Conservation (phyloP, 2,113 vertebrate species). For the Poecilia latipinna region DNA sequence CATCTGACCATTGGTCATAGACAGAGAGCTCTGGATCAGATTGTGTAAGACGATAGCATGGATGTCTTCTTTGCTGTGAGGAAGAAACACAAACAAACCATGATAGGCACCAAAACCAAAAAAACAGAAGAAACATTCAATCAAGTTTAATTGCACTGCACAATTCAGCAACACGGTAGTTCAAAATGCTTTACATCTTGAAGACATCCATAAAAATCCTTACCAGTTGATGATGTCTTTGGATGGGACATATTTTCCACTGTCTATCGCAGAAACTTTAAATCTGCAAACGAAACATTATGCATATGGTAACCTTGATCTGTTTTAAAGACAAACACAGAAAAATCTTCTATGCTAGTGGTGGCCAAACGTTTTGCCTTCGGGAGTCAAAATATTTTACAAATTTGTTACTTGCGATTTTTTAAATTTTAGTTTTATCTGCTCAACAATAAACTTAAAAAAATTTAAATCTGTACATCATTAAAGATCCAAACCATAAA, state of each 20-base stretch:
- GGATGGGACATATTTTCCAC: slow-evolving; percentile 49
- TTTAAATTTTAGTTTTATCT: too few relatives aligned
- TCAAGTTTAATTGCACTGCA: too few relatives aligned
- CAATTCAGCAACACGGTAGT: too few relatives aligned
- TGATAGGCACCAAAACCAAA: neutral
- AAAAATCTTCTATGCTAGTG: slow-evolving; percentile 1
- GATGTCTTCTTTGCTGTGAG: slow-evolving; percentile 86
- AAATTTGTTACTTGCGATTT: too few relatives aligned
- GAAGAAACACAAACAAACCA: slow-evolving; percentile 26
- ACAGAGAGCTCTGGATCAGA: slow-evolving; percentile 93
- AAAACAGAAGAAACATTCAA: neutral
- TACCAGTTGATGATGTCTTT: slow-evolving; percentile 70
- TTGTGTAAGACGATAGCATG: slow-evolving; percentile 91
- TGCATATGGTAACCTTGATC: neutral
- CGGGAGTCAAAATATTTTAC: too few relatives aligned
- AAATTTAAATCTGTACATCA: too few relatives aligned
- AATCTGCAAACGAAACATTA: slow-evolving; percentile 77
- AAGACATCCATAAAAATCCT: neutral
- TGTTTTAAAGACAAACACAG: neutral
- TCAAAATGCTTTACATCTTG: too few relatives aligned
- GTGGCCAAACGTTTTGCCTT: too few relatives aligned
- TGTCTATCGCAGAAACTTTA: slow-evolving; percentile 86
- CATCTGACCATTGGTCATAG: slow-evolving; percentile 92
- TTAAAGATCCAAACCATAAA: too few relatives aligned
- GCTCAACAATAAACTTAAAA: too few relatives aligned